Conservation (phyloP, 2,888 invertebrate genomes). For the Psylliodes chrysocephalus region DNA sequence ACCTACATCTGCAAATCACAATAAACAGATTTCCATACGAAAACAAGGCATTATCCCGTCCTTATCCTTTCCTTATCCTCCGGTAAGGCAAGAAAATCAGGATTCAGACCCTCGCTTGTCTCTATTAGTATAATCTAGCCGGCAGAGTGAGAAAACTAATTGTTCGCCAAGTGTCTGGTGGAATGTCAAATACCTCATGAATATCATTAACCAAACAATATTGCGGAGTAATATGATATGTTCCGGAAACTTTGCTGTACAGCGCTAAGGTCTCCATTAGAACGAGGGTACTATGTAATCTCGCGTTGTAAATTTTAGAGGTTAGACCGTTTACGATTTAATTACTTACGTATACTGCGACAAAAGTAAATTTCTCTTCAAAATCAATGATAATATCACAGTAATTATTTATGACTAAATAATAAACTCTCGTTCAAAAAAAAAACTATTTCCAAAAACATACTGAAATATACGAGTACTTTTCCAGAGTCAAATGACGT, state of each 20-base stretch:
- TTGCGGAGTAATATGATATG: constrained; percentile 34
- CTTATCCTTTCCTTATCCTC: constrained; percentile 14
- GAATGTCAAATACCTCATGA: constrained; percentile 42
- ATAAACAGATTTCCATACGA: constrained; percentile 19
- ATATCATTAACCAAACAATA: constrained; percentile 41
- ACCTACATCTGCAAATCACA: constrained; percentile 1
- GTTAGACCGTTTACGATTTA: no score
- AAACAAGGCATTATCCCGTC: constrained; percentile 18
- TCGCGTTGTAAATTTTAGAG: not conserved
- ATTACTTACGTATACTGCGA: no score
- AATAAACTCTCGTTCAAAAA: no score
- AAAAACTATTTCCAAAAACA: no score
- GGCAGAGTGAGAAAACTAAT: constrained; percentile 35
- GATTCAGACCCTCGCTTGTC: constrained; percentile 21
- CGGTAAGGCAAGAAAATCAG: constrained; percentile 14
- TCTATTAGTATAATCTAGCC: constrained; percentile 35
- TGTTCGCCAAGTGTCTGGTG: constrained; percentile 34
- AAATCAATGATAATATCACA: no score
- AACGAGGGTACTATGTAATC: not conserved
- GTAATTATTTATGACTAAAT: no score
- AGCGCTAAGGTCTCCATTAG: not conserved
- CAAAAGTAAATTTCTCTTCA: no score
- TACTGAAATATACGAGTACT: no score
- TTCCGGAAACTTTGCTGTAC: constrained; percentile 13
- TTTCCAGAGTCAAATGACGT: no score